Conservation (phyloP, 2,797 vertebrate genomes). For the Kryptopterus vitreolus region DNA sequence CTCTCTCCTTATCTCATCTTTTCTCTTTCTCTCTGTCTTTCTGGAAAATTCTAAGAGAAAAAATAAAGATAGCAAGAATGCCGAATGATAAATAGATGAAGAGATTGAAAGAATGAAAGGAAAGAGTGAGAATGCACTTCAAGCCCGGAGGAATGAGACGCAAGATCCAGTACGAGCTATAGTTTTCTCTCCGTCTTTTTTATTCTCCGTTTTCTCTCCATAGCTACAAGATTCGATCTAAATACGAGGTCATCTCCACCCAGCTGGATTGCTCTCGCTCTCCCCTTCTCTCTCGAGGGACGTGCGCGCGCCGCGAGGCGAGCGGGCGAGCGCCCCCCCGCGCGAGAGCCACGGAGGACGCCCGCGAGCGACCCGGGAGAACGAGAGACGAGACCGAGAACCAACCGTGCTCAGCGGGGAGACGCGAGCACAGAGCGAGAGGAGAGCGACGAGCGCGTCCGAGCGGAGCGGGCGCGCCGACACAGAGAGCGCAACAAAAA, state of each 20-base stretch:
- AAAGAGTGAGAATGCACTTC: background rate
- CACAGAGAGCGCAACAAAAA: no score
- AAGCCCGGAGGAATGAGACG: background rate
- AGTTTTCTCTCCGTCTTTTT: background rate
- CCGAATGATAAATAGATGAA: background rate
- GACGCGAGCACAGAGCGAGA: no score
- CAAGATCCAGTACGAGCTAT: background rate
- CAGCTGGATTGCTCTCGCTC: no score
- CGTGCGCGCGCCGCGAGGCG: no score
- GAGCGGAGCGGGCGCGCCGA: no score
- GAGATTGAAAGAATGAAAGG: background rate
- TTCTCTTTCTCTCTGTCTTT: background rate
- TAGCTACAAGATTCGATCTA: background rate
- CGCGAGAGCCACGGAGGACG: no score
- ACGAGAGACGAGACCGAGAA: no score
- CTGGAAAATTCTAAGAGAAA: background rate
- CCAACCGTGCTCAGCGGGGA: no score
- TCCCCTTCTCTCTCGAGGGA: no score
- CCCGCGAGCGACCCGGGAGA: no score
- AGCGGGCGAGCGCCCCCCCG: no score
- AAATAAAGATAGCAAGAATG: background rate
- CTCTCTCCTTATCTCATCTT: constrained; percentile 1
- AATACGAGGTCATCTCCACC: background rate
- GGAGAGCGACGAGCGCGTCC: no score
- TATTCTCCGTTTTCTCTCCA: background rate